Evolutionary conservation across 2,888 invertebrate genomes (phyloP).

Genomic region (Nomada goodeniana): DNA sequence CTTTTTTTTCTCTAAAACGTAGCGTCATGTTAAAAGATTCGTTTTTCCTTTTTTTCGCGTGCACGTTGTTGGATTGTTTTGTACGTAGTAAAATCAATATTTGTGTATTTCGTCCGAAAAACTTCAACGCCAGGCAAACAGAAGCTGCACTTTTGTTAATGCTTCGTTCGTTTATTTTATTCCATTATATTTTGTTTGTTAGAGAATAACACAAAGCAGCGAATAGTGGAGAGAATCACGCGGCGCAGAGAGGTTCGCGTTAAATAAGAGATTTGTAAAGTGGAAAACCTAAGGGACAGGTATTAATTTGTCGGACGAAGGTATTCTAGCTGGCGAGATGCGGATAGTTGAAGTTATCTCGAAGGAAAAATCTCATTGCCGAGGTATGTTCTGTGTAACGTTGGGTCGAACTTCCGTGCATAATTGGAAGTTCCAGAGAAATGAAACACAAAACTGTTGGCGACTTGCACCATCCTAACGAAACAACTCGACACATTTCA

Average conservation of each 20-base stretch:
- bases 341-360: slow-evolving; percentile 21
- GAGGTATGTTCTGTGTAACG: slow-evolving; percentile 3
- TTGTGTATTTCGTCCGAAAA: not conserved
- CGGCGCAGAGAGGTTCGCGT: no score
- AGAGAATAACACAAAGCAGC: no score
- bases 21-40: not conserved
- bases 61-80: not conserved
- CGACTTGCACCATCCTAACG: slow-evolving; percentile 4
- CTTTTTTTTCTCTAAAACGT: not conserved
- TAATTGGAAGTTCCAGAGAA: slow-evolving; percentile 22
- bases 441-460: slow-evolving; percentile 29
- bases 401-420: slow-evolving; percentile 20
- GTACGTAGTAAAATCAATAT: no score
- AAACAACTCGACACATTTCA: slow-evolving; percentile 41
- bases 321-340: not conserved
- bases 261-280: not conserved
- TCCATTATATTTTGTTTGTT: no score
- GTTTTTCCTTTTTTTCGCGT: not conserved
- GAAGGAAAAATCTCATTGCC: slow-evolving; percentile 4
- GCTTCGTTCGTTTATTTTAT: not conserved
- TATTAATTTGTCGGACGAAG: slow-evolving; percentile 28
- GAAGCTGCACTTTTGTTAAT: not conserved
- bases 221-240: no score
- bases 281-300: not conserved
- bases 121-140: not conserved